Conservation (phyloP, 2,113 vertebrate genomes). For the Silurus meridionalis region DNA sequence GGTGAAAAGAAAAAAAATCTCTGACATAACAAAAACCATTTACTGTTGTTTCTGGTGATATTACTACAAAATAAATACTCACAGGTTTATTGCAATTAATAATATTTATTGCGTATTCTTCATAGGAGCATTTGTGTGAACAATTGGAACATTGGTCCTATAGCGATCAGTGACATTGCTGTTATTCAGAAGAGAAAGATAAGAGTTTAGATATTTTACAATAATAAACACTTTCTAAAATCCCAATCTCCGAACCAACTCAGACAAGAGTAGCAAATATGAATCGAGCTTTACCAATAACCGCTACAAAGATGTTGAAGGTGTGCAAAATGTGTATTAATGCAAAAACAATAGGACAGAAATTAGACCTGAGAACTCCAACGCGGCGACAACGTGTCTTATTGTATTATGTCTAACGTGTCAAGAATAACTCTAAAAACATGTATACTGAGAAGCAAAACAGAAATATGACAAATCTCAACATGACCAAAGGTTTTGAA, state of each 20-base stretch:
- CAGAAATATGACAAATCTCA: background rate
- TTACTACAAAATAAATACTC: background rate
- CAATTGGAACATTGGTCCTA: conserved; percentile 18
- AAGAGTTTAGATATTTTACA: conserved; percentile 7
- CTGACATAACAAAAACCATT: background rate
- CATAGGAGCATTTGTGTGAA: background rate
- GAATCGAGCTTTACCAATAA: background rate
- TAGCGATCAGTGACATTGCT: background rate
- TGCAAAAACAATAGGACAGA: background rate
- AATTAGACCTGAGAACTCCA: background rate
- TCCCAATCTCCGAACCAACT: background rate
- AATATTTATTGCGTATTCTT: conserved; percentile 15
- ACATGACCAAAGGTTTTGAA: background rate
- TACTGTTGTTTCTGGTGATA: background rate
- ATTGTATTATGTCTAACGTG: background rate
- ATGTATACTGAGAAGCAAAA: background rate
- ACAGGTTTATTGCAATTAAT: background rate
- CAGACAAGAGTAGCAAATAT: background rate
- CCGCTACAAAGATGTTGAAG: background rate
- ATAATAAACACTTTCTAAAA: background rate
- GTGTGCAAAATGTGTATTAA: background rate
- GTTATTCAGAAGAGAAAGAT: conserved; percentile 1
- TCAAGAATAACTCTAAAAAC: background rate
- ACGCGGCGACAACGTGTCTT: background rate
- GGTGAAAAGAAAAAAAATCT: no score